phyloP scores from a whole-genome alignment of 2,888 invertebrate genomes.

The Corythucha ciliata region DNA sequence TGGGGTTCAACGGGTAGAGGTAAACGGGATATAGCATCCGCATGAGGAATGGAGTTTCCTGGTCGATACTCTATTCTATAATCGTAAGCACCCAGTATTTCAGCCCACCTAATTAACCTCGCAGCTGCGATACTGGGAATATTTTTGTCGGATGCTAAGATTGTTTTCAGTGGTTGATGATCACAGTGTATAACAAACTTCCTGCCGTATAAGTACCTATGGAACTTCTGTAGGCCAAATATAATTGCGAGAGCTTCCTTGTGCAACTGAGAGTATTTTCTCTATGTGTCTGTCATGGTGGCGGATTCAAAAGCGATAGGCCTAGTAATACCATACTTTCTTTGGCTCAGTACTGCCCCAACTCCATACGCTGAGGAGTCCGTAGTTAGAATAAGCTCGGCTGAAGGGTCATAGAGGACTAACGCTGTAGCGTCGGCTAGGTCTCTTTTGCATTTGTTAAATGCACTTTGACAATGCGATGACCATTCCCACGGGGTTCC shows the following conservation, averaged over 20 bases:
- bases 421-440: conserved; percentile 13
- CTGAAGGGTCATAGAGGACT: conserved; percentile 24
- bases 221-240: conserved; percentile 21
- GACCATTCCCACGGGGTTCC: conserved; percentile 15
- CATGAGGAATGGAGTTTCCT: not conserved
- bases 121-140: conserved; percentile 9
- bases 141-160: conserved; percentile 2
- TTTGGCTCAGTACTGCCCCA: conserved; percentile 25
- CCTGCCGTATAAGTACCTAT: conserved; percentile 19
- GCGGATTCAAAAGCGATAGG: conserved; percentile 23
- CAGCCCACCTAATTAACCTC: conserved; percentile 6
- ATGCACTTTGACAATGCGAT: conserved; percentile 9
- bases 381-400: conserved; percentile 20
- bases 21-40: too few relatives aligned
- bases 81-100: conserved; percentile 5
- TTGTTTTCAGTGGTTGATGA: conserved; percentile 5
- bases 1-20: not conserved
- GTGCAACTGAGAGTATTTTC: conserved; percentile 23
- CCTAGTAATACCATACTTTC: conserved; percentile 13
- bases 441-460: conserved; percentile 16
- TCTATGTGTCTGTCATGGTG: conserved; percentile 19
- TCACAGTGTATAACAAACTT: not conserved
- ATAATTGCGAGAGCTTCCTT: conserved; percentile 16
- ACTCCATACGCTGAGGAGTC: conserved; percentile 28
- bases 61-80: too few relatives aligned